Evolutionary conservation across 2,888 invertebrate species (phyloP), one percentile per base, ranked within the genome.

Genomic region (Catocala sponsa): DNA sequence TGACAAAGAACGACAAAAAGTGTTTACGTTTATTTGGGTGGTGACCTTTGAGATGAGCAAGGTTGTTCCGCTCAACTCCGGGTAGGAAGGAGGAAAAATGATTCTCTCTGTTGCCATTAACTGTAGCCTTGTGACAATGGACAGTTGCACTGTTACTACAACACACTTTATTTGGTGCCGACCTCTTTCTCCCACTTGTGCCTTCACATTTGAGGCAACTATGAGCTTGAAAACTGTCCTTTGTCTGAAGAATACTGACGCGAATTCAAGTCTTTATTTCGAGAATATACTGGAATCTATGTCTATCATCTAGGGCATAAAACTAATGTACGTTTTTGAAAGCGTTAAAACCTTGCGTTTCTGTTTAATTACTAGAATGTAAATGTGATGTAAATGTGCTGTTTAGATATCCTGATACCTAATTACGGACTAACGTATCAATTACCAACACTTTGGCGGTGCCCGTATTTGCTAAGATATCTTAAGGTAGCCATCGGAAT

Each of bases 41-140:
- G 75, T 84, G 88, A 85, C 91, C 91, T 89, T 85, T 76, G 71
- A 71, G 85, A 85, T 82, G 85, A 79, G 84, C 91, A 90, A 93
- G 92, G 93, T 85, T 88, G 89, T 92, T 90, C 89, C 91, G 91
- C 79, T 75, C 83, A 66, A 79, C 70, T 80, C 72, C 57, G 61
- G 76, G 75, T 83, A 91, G 92, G 92, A 92, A 93, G 87, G 78
- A 91, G 94, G 92, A 93, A 92, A 85, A 91, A 87, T 80, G 59
- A 71, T 68, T 79, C 75, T 82, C 74, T 76, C 85, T 82, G 87
- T 86, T 82, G 81, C 84, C 78, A 81, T 82, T 84, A 83, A 67
- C 71, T 73, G 62, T 77, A 87, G 80, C 92, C 91, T 92, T 89
- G 82, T 82, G 87, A 86, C 87, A 87, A 83, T 86, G 87, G 84